These are phyloP conservation scores for Labeo catla DNA, from an alignment of 2,113 vertebrate genomes.

Conservation along the genomic window DNA sequence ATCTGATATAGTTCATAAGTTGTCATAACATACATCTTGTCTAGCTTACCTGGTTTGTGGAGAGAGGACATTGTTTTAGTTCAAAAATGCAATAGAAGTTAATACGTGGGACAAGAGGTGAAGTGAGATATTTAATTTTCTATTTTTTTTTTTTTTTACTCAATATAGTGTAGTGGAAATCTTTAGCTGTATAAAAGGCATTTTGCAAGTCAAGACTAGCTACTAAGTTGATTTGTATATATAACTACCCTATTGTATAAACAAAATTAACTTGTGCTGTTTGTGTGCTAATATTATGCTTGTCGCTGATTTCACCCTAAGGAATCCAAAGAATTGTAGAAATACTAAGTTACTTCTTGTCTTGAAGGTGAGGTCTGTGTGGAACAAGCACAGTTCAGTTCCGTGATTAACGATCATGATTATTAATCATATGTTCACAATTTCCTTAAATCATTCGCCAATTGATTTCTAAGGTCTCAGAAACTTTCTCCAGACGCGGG, in stretches of 20 bases:
- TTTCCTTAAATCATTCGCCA: constrained; percentile 44
- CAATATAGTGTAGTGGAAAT: background rate
- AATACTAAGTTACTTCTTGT: background rate
- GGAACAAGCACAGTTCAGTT: constrained; percentile 27
- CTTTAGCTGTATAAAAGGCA: background rate
- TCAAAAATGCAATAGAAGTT: background rate
- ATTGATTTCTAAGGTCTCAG: constrained; percentile 41
- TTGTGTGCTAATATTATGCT: background rate
- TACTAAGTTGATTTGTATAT: too few relatives aligned
- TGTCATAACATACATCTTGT: background rate
- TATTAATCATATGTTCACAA: constrained; percentile 50
- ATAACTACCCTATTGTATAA: background rate
- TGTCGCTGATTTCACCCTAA: background rate
- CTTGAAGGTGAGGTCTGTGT: background rate
- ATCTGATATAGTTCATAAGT: background rate
- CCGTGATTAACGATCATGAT: constrained; percentile 38
- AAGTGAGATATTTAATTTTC: background rate
- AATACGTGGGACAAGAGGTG: background rate
- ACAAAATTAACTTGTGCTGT: background rate
- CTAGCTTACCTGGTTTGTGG: background rate
- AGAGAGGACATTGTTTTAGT: background rate
- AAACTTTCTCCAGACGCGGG: constrained; percentile 43
- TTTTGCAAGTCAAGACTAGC: background rate
- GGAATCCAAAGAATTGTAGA: background rate
- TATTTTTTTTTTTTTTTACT: background rate